These are phyloP conservation scores for Drosophila melanosoma DNA, from an alignment of 2,888 invertebrate species.

Conservation along the genomic window DNA sequence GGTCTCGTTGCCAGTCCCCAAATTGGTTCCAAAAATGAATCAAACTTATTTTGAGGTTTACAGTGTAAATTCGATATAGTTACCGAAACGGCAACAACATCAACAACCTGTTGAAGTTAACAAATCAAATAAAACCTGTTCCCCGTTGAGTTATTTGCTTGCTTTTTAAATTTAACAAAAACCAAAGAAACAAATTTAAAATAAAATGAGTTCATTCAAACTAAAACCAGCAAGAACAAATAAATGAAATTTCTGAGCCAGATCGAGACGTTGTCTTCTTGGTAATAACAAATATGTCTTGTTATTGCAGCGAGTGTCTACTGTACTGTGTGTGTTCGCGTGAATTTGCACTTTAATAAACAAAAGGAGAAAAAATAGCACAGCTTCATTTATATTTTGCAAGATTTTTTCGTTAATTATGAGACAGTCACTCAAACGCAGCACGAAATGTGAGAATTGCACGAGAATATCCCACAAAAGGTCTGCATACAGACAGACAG, in stretches of 20 bases:
- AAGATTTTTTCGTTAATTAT: slow-evolving; percentile 78
- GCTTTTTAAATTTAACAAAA: slow-evolving; percentile 2
- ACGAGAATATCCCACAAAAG: slow-evolving; percentile 56
- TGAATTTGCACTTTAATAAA: slow-evolving; percentile 30
- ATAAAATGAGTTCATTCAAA: slow-evolving; percentile 10
- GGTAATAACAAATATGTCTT: background rate
- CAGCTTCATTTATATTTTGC: slow-evolving; percentile 60
- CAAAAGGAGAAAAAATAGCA: slow-evolving; percentile 25
- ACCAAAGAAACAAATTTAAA: background rate
- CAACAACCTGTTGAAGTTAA: slow-evolving; percentile 6
- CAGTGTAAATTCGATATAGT: slow-evolving; percentile 34
- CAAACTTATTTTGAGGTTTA: slow-evolving; percentile 59
- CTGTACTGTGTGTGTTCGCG: slow-evolving; percentile 22
- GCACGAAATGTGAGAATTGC: slow-evolving; percentile 63
- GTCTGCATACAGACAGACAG: slow-evolving; percentile 7
- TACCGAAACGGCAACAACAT: slow-evolving; percentile 3
- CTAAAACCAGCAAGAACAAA: background rate
- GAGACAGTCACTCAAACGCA: slow-evolving; percentile 33
- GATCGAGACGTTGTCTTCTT: background rate
- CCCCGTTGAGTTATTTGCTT: background rate
- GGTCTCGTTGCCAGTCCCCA: slow-evolving; percentile 39
- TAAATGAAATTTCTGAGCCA: background rate
- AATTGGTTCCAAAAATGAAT: slow-evolving; percentile 72
- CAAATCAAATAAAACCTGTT: slow-evolving; percentile 20
- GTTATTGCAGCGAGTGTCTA: slow-evolving; percentile 9